Percentiles rank a stretch among this genome's conserved stretches.
Conservation (phyloP, 1,140 invertebrate genomes). For the Drosophila pectinifera region DNA sequence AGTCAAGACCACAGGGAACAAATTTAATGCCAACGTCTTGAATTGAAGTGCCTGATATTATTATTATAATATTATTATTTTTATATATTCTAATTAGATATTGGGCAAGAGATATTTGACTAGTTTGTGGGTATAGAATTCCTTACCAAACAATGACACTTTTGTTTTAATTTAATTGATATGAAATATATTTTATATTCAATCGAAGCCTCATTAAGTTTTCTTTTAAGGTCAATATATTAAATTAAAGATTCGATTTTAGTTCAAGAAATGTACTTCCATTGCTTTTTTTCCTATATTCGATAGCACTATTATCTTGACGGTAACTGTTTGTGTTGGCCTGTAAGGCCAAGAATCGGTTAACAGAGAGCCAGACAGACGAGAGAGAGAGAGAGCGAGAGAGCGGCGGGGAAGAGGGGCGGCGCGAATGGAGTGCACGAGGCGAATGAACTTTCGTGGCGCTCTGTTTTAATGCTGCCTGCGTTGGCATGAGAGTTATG, state of each 20-base stretch:
- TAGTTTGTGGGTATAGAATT: too few species aligned
- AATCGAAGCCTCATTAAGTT: neutral
- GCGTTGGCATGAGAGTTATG: constrained; percentile 81
- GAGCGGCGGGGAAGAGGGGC: constrained; percentile 21
- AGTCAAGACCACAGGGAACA: constrained; percentile 48
- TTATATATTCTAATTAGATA: neutral
- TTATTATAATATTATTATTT: neutral
- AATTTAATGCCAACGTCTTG: constrained; percentile 11
- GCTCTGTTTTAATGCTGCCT: constrained; percentile 64
- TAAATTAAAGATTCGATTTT: neutral
- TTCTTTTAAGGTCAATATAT: too few species aligned
- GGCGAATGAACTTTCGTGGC: constrained; percentile 83
- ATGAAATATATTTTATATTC: neutral
- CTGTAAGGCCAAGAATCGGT: constrained; percentile 45
- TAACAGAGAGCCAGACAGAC: constrained; percentile 39
- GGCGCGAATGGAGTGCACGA: constrained; percentile 77
- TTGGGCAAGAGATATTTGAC: too few species aligned
- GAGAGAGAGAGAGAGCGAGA: constrained; percentile 29
- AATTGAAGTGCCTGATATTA: neutral
- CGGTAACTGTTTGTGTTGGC: constrained; percentile 8
- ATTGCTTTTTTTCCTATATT: too few species aligned
- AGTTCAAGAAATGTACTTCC: neutral
- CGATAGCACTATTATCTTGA: neutral
- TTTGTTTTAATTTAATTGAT: too few species aligned
- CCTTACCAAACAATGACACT: too few species aligned